These are phyloP conservation scores for Lethrus apterus DNA, from an alignment of 1,140 invertebrate species.

Conservation along the genomic window DNA sequence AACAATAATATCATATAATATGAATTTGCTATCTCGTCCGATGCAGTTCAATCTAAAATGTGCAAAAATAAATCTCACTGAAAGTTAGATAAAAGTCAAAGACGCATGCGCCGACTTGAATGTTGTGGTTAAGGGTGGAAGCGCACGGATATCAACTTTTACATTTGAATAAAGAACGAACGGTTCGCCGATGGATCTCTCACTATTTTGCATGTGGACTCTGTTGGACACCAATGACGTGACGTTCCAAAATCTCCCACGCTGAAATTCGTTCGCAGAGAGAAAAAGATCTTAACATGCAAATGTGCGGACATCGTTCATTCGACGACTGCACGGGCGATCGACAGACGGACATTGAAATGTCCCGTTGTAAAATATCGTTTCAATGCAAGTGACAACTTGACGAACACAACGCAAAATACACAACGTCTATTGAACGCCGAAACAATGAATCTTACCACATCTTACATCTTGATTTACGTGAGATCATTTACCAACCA, in stretches of 20 bases:
- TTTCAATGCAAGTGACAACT: constrained; percentile 25
- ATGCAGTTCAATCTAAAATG: constrained; percentile 30
- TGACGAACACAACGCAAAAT: constrained; percentile 24
- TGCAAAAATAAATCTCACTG: constrained; percentile 28
- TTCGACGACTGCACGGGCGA: constrained; percentile 14
- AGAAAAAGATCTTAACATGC: constrained; percentile 25
- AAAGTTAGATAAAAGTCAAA: constrained; percentile 29
- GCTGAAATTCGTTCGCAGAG: constrained; percentile 18
- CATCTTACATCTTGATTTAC: constrained; percentile 9
- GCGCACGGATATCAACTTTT: constrained; percentile 29
- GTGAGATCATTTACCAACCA: constrained; percentile 10
- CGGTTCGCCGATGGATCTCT: constrained; percentile 3
- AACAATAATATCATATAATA: constrained; percentile 16
- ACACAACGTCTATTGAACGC: constrained; percentile 9
- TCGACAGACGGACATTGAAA: constrained; percentile 22
- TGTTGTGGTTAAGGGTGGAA: constrained; percentile 24
- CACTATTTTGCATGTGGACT: constrained; percentile 20
- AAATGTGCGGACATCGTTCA: constrained; percentile 23
- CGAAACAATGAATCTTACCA: constrained; percentile 8
- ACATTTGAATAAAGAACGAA: constrained; percentile 29
- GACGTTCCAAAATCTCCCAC: constrained; percentile 27
- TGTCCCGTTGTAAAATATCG: constrained; percentile 20
- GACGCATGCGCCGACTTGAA: constrained; percentile 28
- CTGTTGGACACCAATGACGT: constrained; percentile 15
- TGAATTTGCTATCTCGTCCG: constrained; percentile 32